Conservation (phyloP, 2,113 vertebrate species). For the Ranitomeya variabilis region DNA sequence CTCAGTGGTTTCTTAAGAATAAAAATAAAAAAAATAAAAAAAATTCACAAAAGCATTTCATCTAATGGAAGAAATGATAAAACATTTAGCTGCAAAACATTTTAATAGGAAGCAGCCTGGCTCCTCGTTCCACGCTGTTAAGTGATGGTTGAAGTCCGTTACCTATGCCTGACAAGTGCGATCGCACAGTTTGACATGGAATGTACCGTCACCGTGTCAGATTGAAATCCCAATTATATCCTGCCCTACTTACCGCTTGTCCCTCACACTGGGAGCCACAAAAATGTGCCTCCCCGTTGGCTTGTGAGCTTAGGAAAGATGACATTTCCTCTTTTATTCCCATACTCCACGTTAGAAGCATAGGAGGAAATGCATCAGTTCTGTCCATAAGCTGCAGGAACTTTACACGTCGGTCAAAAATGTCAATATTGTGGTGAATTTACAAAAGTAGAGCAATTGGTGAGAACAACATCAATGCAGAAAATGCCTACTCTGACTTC, state of each 20-base stretch:
- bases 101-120: neutral
- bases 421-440: neutral
- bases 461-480: neutral
- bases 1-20: neutral
- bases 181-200: conserved; percentile 23
- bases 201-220: conserved; percentile 27
- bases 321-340: neutral
- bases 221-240: conserved; percentile 39
- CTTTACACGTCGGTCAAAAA: neutral
- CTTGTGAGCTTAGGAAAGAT: neutral
- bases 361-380: neutral
- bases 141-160: conserved; percentile 19
- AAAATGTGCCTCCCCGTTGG: neutral
- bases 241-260: conserved; percentile 23
- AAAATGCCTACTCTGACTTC: no score
- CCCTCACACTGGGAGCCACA: neutral
- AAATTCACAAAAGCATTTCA: neutral
- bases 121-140: neutral
- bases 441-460: neutral
- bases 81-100: conserved; percentile 20
- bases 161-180: conserved; percentile 28
- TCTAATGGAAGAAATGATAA: conserved; percentile 25
- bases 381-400: neutral
- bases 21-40: neutral
- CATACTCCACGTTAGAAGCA: neutral